Conservation (phyloP, 2,113 vertebrate species). For the Podarcis cretensis region DNA sequence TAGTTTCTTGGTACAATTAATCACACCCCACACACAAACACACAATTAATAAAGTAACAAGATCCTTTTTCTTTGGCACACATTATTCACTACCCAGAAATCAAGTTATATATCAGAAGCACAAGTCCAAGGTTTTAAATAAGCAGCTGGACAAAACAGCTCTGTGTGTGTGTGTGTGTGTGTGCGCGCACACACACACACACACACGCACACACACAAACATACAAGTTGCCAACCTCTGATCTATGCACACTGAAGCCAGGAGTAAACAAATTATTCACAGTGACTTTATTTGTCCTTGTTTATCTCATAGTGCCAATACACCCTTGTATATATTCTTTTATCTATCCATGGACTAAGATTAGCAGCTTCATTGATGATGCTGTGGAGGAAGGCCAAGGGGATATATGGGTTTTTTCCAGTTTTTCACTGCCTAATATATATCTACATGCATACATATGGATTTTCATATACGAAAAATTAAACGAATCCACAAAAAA, state of each 20-base stretch:
- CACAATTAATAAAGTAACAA: neutral
- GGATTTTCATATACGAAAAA: neutral
- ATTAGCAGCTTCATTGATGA: slow-evolving; percentile 3
- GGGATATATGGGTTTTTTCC: neutral
- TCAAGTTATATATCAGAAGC: slow-evolving; percentile 9
- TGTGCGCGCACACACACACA: no score
- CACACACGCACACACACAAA: no score
- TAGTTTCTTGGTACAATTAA: neutral
- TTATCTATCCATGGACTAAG: neutral
- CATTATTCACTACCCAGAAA: neutral
- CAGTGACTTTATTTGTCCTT: slow-evolving; percentile 36
- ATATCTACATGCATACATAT: neutral
- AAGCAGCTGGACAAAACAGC: neutral
- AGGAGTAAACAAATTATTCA: slow-evolving; percentile 37
- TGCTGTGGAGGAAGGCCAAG: neutral
- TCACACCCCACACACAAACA: neutral
- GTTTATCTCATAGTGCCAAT: slow-evolving; percentile 14
- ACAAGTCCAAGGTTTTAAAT: slow-evolving; percentile 1
- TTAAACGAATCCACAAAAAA: neutral
- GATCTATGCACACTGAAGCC: slow-evolving; percentile 16
- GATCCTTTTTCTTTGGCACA: neutral
- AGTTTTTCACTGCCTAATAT: slow-evolving; percentile 10
- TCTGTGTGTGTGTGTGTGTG: neutral
- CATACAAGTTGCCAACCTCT: neutral
- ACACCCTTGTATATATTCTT: slow-evolving; percentile 14